Percentiles rank a stretch among this genome's conserved stretches.
Evolutionary conservation across 2,113 vertebrate species (phyloP).

Genomic region (Todiramphus saurophagus): DNA sequence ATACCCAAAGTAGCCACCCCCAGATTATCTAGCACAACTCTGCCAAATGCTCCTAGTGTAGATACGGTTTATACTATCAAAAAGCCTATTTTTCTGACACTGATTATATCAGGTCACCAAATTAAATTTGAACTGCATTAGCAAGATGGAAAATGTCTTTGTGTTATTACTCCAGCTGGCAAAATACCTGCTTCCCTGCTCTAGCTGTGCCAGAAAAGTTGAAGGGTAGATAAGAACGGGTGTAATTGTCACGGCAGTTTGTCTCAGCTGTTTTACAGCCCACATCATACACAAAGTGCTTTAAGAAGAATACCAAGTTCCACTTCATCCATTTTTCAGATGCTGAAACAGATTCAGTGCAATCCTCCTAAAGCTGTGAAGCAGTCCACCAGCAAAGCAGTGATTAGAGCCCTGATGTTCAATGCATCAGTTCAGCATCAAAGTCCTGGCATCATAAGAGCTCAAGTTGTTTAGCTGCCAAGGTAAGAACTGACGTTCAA

Average conservation of each 20-base stretch:
- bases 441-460: background rate
- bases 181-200: background rate
- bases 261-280: background rate
- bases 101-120: background rate
- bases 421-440: background rate
- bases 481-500: background rate
- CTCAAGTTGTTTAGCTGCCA: background rate
- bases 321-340: background rate
- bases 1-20: background rate
- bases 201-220: background rate
- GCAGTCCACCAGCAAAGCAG: background rate
- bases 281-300: background rate
- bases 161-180: background rate
- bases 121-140: background rate
- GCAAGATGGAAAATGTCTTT: background rate
- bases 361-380: background rate
- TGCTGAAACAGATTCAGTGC: background rate
- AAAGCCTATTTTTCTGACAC: background rate
- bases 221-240: background rate
- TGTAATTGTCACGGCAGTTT: fast-evolving
- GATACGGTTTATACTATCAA: background rate
- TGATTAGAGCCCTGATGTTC: background rate
- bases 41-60: background rate
- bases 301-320: background rate
- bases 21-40: background rate